phyloP scores from a whole-genome alignment of 2,797 vertebrate species.

The Sebastes matsubarae region DNA sequence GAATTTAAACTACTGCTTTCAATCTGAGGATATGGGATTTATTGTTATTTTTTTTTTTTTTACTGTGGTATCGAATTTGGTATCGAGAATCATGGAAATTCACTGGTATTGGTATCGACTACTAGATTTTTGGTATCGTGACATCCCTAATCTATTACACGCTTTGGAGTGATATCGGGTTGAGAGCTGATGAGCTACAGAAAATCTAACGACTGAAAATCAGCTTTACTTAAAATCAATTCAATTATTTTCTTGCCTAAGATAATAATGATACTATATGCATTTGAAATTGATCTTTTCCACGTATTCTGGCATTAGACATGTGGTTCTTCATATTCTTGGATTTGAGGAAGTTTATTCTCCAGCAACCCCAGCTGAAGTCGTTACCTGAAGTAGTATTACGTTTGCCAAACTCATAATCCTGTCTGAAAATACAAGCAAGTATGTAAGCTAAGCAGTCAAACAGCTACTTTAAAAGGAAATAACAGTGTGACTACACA shows the following conservation, averaged over 20 bases:
- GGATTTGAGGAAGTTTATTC: background rate
- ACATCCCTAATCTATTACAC: too few relatives aligned
- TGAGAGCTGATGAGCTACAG: background rate
- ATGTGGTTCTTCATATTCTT: background rate
- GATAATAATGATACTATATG: background rate
- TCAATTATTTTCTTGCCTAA: background rate
- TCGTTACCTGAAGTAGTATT: background rate
- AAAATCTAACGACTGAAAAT: background rate
- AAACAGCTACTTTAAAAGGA: background rate
- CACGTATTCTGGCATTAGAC: background rate
- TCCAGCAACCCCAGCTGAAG: background rate
- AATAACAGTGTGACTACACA: background rate
- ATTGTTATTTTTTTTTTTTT: too few relatives aligned
- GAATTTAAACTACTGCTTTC: too few relatives aligned
- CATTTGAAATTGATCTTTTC: background rate
- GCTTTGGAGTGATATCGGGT: too few relatives aligned
- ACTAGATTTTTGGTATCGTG: too few relatives aligned
- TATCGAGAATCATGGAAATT: too few relatives aligned
- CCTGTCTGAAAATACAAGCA: background rate
- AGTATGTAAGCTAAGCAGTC: background rate
- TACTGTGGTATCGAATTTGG: too few relatives aligned
- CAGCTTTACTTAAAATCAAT: background rate
- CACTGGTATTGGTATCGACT: too few relatives aligned
- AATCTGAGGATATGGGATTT: too few relatives aligned
- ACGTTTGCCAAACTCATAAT: too few relatives aligned